Base-by-base conservation (phyloP, 2,797 vertebrate genomes). In the Galago senegalensis region DNA sequence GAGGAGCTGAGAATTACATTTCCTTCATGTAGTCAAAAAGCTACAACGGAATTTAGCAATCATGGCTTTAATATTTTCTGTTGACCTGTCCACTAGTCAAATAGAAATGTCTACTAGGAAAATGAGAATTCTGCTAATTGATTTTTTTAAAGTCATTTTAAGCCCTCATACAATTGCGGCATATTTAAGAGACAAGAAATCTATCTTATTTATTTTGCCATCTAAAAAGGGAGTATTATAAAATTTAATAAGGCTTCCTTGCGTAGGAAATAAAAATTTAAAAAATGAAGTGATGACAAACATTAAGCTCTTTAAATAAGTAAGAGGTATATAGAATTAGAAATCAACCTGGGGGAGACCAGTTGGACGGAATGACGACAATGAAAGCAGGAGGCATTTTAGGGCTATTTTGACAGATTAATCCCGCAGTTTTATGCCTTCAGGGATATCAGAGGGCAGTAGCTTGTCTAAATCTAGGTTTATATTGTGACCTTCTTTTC, bases 281-380 rank as follows among this genome's bases (percentile, higher is more conserved):
- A 4, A 63, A 94, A 97, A 96, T 96, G 80, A 95, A 97, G 76
- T 89, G 92, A 96, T 94, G 87, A 87, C 96, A 93, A 97, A 94
- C 73, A 93, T 94, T 96, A 94, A 91, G 77, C 56, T 93, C 37
- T 96, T 96, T 89, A 97, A 96, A 93, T 97, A 97, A 94, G 77
- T 95, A 92, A 89, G 76, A 96, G 94, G 53, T 67, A 88, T 93
- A 69, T 76, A 79, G 94, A 97, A 93, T 87, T 95, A 86, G 76
- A 96, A 76, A 93, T 82, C 91, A 94, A 90, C 46, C 53, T 84
- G 10, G 5, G 46, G 9, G 65, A 67, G n/a, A 79, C 65, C 73
- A 94, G 40, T 58, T 94, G 81, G 37, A 95, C 95, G 53, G 76
- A 96, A 27, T 87, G 60, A 96, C 90, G 77, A 82, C 80, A 92